Evolutionary conservation across 2,797 vertebrate species (phyloP).

Genomic region (Chiloscyllium punctatum): DNA sequence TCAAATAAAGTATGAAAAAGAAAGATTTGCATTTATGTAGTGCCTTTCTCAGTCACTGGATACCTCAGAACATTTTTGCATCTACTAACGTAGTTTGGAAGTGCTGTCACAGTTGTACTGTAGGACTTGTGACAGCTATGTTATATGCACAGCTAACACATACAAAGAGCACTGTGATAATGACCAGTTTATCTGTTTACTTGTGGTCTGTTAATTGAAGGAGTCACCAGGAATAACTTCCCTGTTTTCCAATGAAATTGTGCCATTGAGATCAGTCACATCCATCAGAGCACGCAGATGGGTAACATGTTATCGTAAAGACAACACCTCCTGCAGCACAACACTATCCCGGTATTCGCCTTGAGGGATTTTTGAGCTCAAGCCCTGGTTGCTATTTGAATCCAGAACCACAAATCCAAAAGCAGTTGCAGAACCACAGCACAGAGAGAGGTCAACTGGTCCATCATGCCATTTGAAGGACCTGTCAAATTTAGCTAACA

Average conservation of each 20-base stretch:
- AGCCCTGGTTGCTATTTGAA: not conserved
- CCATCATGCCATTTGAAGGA: not conserved
- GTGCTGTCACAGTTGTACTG: not conserved
- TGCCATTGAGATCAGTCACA: too few relatives aligned
- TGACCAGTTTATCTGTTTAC: too few relatives aligned
- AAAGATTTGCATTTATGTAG: not conserved
- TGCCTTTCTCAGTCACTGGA: not conserved
- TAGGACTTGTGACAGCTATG: not conserved
- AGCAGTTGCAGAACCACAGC: not conserved
- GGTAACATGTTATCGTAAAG: too few relatives aligned
- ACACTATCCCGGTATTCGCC: too few relatives aligned
- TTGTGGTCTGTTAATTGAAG: too few relatives aligned
- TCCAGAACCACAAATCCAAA: not conserved
- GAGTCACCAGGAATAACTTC: too few relatives aligned
- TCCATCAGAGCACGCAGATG: too few relatives aligned
- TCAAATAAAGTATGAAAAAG: not conserved
- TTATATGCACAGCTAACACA: too few relatives aligned
- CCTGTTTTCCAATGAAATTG: too few relatives aligned
- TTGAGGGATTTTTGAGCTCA: not conserved
- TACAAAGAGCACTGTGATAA: too few relatives aligned
- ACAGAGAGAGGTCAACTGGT: not conserved
- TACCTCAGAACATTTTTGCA: not conserved
- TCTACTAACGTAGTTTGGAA: not conserved
- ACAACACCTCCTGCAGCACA: too few relatives aligned
- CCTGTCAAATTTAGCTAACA: not conserved